These are phyloP conservation scores for Gymnocypris eckloni DNA, from an alignment of 2,797 vertebrate species.

Conservation along the genomic window DNA sequence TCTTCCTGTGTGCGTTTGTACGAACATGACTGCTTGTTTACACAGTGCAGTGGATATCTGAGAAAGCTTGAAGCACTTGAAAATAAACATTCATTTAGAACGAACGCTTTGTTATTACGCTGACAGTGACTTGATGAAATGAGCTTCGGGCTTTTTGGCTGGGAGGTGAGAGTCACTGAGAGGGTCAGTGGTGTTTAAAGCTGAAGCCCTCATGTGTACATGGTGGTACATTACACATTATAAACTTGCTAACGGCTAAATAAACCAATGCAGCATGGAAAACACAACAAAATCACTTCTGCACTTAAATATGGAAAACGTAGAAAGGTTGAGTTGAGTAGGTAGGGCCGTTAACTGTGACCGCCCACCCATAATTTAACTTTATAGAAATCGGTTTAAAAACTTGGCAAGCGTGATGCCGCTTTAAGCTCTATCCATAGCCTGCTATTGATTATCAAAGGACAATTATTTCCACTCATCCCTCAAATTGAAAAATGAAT, in stretches of 20 bases:
- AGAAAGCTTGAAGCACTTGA: constrained; percentile 31
- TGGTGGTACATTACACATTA: constrained; percentile 2
- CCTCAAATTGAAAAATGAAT: neutral
- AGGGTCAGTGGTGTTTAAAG: constrained; percentile 26
- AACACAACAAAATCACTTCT: neutral
- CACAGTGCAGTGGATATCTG: constrained; percentile 18
- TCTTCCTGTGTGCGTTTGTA: constrained; percentile 46
- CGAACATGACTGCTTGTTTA: constrained; percentile 43
- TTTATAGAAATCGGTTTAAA: neutral
- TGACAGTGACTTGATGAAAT: constrained; percentile 27
- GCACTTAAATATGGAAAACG: neutral
- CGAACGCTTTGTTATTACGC: constrained; percentile 2
- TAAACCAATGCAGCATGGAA: neutral
- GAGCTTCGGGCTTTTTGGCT: constrained; percentile 17
- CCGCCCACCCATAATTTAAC: neutral
- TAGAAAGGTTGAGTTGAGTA: neutral
- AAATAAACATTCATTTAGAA: constrained; percentile 51
- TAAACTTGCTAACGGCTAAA: constrained; percentile 19
- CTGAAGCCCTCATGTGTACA: constrained; percentile 5
- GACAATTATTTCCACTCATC: neutral
- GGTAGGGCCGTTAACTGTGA: neutral
- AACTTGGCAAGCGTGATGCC: neutral
- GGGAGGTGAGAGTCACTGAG: neutral
- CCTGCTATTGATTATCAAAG: neutral
- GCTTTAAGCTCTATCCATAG: neutral